These are phyloP conservation scores for Drosophila ezoana DNA, from an alignment of 2,888 invertebrate species.

Conservation along the genomic window DNA sequence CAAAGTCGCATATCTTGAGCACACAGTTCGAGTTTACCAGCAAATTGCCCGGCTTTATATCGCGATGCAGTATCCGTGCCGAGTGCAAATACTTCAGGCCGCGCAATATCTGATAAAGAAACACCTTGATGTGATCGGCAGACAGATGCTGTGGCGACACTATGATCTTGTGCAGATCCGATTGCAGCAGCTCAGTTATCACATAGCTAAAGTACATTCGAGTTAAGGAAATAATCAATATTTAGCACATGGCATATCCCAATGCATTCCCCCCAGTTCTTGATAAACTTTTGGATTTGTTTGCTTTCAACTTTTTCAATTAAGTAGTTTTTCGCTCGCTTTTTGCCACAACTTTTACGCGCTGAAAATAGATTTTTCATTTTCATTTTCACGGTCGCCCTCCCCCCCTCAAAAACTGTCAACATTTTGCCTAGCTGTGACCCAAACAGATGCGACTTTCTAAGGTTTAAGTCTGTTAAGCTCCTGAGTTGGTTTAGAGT, in stretches of 20 bases:
- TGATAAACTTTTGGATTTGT: constrained; percentile 42
- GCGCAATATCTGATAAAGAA: constrained; percentile 99
- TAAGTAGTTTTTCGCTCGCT: constrained; percentile 44
- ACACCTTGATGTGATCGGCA: constrained; percentile 99
- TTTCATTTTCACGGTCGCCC: constrained; percentile 9
- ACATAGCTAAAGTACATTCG: constrained; percentile 91
- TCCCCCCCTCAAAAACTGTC: constrained; percentile 26
- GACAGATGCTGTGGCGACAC: constrained; percentile 99
- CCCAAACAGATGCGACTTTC: constrained; percentile 16
- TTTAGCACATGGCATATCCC: too few species aligned
- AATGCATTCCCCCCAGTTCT: background rate
- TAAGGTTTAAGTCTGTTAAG: background rate
- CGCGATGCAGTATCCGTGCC: constrained; percentile 98
- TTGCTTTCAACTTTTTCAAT: constrained; percentile 70
- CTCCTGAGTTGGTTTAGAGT: too few species aligned
- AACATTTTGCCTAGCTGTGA: constrained; percentile 33
- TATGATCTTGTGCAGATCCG: constrained; percentile 99
- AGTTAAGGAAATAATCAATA: constrained; percentile 54
- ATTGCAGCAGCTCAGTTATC: constrained; percentile 99
- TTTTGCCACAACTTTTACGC: constrained; percentile 39
- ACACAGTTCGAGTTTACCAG: constrained; percentile 99
- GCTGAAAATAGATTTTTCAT: constrained; percentile 35
- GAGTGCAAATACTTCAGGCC: constrained; percentile 99
- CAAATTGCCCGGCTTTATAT: constrained; percentile 99
- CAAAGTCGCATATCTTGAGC: constrained; percentile 99